phyloP scores from a whole-genome alignment of 2,888 invertebrate species.

The Ferdinandea cuprea region DNA sequence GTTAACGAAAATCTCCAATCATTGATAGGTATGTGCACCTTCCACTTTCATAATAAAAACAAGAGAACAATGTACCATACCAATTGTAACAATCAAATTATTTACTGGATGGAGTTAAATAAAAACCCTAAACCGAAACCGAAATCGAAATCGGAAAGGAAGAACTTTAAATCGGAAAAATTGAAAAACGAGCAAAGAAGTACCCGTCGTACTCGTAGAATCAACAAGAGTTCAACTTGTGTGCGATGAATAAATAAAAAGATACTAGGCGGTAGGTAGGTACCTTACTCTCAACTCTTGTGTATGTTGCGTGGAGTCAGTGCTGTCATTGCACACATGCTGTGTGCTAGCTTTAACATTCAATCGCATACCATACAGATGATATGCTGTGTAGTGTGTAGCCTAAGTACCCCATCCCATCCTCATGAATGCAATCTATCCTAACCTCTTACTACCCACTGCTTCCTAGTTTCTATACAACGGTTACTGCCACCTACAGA shows the following conservation, averaged over 20 bases:
- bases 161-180: background rate
- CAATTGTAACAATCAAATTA: background rate
- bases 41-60: background rate
- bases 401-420: slow-evolving; percentile 15
- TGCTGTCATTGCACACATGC: slow-evolving; percentile 1
- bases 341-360: background rate
- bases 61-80: background rate
- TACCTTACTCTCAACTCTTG: background rate
- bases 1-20: background rate
- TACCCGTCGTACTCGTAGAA: slow-evolving; percentile 14
- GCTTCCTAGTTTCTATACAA: slow-evolving; percentile 39
- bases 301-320: slow-evolving; percentile 17
- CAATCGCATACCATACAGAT: background rate
- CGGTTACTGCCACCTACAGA: slow-evolving; percentile 14
- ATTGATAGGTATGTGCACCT: background rate
- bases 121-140: too few species aligned
- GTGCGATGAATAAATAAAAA: slow-evolving; percentile 52
- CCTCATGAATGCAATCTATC: slow-evolving; percentile 28
- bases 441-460: slow-evolving; percentile 38
- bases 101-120: slow-evolving; percentile 7
- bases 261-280: too few species aligned
- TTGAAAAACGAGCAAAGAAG: slow-evolving; percentile 4
- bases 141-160: slow-evolving; percentile 23
- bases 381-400: background rate
- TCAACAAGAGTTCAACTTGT: slow-evolving; percentile 48